Percentiles rank a stretch among this genome's conserved stretches.
Conservation (phyloP, 2,113 vertebrate genomes). For the Nymphicus hollandicus region DNA sequence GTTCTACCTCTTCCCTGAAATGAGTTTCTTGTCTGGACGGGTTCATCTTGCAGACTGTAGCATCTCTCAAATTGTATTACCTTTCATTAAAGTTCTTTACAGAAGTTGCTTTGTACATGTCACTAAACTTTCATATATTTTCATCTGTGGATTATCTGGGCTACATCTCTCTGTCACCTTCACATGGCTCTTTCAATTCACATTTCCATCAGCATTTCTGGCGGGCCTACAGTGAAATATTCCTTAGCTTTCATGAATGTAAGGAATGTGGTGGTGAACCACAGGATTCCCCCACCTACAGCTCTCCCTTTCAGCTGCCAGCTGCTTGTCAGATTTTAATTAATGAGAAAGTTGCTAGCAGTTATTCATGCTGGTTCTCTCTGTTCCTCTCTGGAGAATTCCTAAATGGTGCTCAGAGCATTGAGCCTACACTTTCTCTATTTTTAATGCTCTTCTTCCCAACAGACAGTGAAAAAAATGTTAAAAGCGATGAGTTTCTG, state of each 20-base stretch:
- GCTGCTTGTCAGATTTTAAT: slow-evolving; percentile 74
- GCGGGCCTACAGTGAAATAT: slow-evolving; percentile 57
- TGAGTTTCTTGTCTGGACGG: not conserved
- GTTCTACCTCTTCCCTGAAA: not conserved
- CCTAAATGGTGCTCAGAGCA: slow-evolving; percentile 26
- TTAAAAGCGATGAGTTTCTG: not conserved
- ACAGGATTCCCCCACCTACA: slow-evolving; percentile 74
- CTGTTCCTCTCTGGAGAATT: slow-evolving; percentile 64
- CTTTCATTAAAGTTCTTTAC: not conserved
- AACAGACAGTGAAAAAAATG: slow-evolving; percentile 18
- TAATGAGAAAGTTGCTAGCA: slow-evolving; percentile 68
- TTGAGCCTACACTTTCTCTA: slow-evolving; percentile 16
- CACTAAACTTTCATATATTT: slow-evolving; percentile 17
- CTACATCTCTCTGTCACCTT: slow-evolving; percentile 52
- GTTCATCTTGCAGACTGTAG: not conserved
- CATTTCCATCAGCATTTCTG: slow-evolving; percentile 59
- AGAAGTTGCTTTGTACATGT: not conserved
- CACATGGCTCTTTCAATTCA: slow-evolving; percentile 67
- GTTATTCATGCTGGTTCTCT: slow-evolving; percentile 64
- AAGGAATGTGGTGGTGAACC: slow-evolving; percentile 71
- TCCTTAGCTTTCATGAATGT: slow-evolving; percentile 67
- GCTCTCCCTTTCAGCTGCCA: slow-evolving; percentile 71
- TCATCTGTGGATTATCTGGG: slow-evolving; percentile 26
- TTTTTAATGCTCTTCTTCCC: slow-evolving; percentile 6
- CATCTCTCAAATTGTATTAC: not conserved